Evolutionary conservation across 1,140 invertebrate species (phyloP).

Genomic region (Teleopsis dalmanni): DNA sequence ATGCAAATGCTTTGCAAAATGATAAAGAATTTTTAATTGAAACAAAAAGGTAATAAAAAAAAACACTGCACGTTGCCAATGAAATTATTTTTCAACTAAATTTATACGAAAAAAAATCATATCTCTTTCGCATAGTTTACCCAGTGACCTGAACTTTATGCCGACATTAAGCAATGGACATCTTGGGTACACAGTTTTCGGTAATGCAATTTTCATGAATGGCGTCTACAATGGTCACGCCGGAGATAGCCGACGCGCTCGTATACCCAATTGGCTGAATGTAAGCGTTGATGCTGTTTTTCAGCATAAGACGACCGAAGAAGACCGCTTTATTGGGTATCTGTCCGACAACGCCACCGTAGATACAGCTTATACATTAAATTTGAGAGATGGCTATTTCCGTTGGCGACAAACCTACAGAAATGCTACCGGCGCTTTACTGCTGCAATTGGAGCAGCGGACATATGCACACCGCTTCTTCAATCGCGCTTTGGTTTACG

Average conservation of each 20-base stretch:
- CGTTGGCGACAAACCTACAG: slow-evolving; percentile 15
- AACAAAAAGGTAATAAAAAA: background rate
- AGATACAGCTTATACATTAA: slow-evolving; percentile 27
- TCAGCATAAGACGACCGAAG: slow-evolving; percentile 42
- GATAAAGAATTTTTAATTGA: background rate
- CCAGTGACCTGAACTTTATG: slow-evolving; percentile 49
- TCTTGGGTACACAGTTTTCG: slow-evolving; percentile 51
- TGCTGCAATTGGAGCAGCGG: slow-evolving; percentile 39
- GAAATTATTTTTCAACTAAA: too few species aligned
- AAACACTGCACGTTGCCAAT: background rate
- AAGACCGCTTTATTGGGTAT: too few species aligned
- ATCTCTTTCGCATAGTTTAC: slow-evolving; percentile 38
- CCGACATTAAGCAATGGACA: slow-evolving; percentile 52
- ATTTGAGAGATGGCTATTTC: slow-evolving; percentile 28
- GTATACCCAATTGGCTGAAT: slow-evolving; percentile 52
- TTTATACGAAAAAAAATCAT: too few species aligned
- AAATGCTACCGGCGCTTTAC: slow-evolving; percentile 3
- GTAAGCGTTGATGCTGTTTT: slow-evolving; percentile 30
- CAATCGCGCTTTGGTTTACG: slow-evolving; percentile 51
- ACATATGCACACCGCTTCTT: slow-evolving; percentile 52
- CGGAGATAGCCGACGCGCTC: slow-evolving; percentile 49
- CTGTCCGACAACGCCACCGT: slow-evolving; percentile 9
- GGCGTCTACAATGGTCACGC: slow-evolving; percentile 50
- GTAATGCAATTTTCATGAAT: slow-evolving; percentile 52
- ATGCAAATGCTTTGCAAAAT: background rate